Conservation (phyloP, 2,113 vertebrate genomes). For the Peromyscus maniculatus region DNA sequence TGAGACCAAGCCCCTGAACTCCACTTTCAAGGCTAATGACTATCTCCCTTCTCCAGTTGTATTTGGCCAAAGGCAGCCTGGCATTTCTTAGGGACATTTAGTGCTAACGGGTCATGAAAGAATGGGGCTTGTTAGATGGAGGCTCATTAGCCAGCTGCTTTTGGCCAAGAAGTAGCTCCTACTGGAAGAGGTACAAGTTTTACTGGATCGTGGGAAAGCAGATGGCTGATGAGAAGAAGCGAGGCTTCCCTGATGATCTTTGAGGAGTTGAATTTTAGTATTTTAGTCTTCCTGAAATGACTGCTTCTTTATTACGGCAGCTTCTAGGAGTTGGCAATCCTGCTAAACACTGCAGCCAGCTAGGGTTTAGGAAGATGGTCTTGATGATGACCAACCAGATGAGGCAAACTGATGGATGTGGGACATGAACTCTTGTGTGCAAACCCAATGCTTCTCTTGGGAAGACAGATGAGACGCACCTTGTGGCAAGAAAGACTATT, state of each 20-base stretch:
- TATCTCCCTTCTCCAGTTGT: constrained; percentile 30
- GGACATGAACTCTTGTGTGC: background rate
- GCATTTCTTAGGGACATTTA: constrained; percentile 46
- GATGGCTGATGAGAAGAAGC: constrained; percentile 1
- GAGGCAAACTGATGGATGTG: background rate
- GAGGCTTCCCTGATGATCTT: constrained; percentile 41
- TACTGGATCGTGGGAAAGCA: constrained; percentile 42
- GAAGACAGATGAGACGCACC: background rate
- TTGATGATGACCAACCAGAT: background rate
- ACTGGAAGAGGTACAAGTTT: constrained; percentile 26
- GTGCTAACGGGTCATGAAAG: constrained; percentile 72
- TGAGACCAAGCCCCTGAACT: constrained; percentile 84
- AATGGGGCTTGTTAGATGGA: constrained; percentile 51
- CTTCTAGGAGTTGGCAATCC: background rate
- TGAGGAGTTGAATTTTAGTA: constrained; percentile 44
- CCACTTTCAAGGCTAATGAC: constrained; percentile 64
- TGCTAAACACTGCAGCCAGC: background rate
- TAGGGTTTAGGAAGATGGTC: background rate
- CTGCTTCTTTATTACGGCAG: background rate
- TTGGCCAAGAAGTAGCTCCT: constrained; percentile 64
- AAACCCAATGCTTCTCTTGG: background rate
- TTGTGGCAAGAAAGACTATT: background rate
- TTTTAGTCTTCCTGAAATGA: constrained; percentile 13
- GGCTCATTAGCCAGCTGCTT: constrained; percentile 54
- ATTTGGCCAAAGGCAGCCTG: constrained; percentile 52